Conservation (phyloP, 2,888 invertebrate genomes). For the Griposia aprilina region DNA sequence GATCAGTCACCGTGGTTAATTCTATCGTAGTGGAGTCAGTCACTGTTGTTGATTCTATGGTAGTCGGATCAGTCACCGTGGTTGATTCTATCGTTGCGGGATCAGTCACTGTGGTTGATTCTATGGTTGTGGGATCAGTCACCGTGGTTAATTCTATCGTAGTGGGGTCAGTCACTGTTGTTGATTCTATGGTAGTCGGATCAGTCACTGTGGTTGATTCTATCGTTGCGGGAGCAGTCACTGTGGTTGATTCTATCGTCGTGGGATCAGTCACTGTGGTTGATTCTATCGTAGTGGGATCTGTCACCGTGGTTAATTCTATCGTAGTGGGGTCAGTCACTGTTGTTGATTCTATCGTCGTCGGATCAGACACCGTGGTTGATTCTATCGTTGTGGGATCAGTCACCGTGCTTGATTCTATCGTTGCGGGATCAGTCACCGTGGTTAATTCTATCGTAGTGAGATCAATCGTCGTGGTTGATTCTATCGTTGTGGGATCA, state of each 20-base stretch:
- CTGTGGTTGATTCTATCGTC: background rate
- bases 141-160: background rate
- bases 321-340: background rate
- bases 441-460: background rate
- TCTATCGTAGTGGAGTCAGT: background rate
- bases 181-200: background rate
- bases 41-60: background rate
- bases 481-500: background rate
- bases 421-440: background rate
- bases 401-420: background rate
- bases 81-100: background rate
- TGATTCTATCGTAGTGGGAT: background rate
- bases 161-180: background rate
- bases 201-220: background rate
- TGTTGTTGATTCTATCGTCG: background rate
- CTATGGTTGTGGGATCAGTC: background rate
- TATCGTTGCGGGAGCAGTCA: background rate
- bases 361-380: background rate
- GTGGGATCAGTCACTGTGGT: background rate
- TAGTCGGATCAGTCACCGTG: background rate
- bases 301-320: background rate
- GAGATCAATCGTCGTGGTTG: rapidly evolving
- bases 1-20: background rate
- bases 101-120: background rate
- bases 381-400: background rate